These are phyloP conservation scores for Aphodius granarius DNA, from an alignment of 2,888 invertebrate species.

Conservation along the genomic window DNA sequence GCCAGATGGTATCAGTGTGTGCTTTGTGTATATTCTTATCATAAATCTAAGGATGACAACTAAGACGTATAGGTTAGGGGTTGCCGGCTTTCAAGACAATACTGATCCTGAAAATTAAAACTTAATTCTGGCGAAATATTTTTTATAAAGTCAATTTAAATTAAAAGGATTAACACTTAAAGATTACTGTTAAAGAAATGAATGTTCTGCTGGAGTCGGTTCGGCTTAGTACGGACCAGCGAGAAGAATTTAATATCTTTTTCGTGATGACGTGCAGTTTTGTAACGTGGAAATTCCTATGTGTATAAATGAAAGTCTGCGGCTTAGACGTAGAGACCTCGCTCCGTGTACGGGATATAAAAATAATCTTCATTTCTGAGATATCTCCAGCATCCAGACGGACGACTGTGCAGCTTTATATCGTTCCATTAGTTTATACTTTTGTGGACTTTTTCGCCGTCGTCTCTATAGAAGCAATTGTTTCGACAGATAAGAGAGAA, in stretches of 20 bases:
- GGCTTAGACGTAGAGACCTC: slow-evolving; percentile 7
- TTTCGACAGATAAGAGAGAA: slow-evolving; percentile 6
- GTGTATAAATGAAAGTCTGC: slow-evolving; percentile 11
- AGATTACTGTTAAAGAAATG: too few species aligned
- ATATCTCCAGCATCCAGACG: slow-evolving; percentile 32
- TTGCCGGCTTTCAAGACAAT: background rate
- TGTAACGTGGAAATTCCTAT: background rate
- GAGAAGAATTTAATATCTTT: background rate
- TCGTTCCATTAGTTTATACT: slow-evolving; percentile 34
- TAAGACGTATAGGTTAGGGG: background rate
- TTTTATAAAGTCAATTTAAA: too few species aligned
- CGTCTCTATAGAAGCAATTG: slow-evolving; percentile 3
- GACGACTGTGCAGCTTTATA: slow-evolving; percentile 32
- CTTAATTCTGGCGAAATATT: too few species aligned
- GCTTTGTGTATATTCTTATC: background rate
- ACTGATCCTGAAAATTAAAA: too few species aligned
- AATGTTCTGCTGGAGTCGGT: background rate
- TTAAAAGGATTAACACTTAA: too few species aligned
- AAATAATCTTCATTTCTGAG: slow-evolving; percentile 30
- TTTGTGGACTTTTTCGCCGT: background rate
- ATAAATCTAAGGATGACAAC: background rate
- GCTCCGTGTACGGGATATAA: slow-evolving; percentile 23
- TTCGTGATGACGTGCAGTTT: background rate
- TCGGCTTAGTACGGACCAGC: background rate
- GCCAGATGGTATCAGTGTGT: background rate